These are phyloP conservation scores for Eumeta japonica DNA, from an alignment of 1,140 invertebrate species.

Conservation along the genomic window DNA sequence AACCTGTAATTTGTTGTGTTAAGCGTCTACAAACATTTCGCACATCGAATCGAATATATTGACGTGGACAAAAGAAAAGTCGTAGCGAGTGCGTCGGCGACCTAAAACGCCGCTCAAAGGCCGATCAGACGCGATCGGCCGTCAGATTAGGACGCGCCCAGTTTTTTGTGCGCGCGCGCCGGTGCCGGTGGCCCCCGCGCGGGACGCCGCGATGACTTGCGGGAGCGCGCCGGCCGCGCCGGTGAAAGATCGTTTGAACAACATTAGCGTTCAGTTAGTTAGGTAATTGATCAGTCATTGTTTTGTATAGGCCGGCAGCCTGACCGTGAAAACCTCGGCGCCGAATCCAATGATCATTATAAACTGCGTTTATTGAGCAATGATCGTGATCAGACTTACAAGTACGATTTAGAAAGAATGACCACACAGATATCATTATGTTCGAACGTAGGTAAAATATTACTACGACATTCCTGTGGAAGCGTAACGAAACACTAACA, in stretches of 20 bases:
- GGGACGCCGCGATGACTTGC: constrained; percentile 44
- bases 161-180: constrained; percentile 46
- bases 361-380: too few relatives aligned
- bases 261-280: constrained; percentile 20
- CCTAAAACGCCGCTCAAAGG: constrained; percentile 51
- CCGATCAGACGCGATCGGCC: constrained; percentile 44
- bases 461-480: too few relatives aligned
- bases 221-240: constrained; percentile 10
- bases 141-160: constrained; percentile 51
- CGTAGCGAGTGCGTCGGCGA: constrained; percentile 15
- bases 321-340: constrained; percentile 15
- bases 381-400: too few relatives aligned
- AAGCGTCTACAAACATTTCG: too few relatives aligned
- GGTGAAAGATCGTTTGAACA: constrained; percentile 18
- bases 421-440: too few relatives aligned
- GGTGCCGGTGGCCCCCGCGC: constrained; percentile 38
- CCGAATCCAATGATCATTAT: too few relatives aligned
- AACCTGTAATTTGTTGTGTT: too few relatives aligned
- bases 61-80: too few relatives aligned
- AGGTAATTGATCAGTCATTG: constrained; percentile 33
- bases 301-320: constrained; percentile 19
- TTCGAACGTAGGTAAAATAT: too few relatives aligned
- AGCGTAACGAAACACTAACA: too few relatives aligned
- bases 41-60: too few relatives aligned
- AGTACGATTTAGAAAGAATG: too few relatives aligned